Evolutionary conservation across 92 coral and sea anemone species (phyloP).

Genomic region (Epizoanthus scotinus): DNA sequence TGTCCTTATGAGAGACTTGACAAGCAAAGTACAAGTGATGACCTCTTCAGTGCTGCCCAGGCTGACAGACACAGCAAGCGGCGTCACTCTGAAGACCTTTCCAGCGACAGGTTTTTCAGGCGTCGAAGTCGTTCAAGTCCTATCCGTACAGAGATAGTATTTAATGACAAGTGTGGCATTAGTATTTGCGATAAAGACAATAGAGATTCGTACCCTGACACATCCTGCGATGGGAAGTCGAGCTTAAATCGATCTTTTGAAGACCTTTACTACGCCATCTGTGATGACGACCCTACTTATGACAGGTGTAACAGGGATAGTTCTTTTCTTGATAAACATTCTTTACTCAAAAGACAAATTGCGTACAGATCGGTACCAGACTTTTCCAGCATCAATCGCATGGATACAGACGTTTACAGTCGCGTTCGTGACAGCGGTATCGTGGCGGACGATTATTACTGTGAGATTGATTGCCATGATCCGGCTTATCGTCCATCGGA

Average conservation of each 20-base stretch:
- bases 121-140: neutral
- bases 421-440: constrained; percentile 36
- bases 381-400: neutral
- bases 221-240: neutral
- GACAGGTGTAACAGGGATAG: neutral
- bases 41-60: neutral
- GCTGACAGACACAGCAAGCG: neutral
- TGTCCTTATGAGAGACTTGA: no score
- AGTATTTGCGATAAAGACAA: neutral
- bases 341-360: neutral
- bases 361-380: neutral
- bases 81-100: neutral
- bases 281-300: neutral
- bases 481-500: neutral
- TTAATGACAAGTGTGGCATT: neutral
- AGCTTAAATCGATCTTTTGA: constrained; percentile 8
- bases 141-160: neutral
- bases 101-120: neutral
- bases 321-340: neutral
- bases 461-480: constrained; percentile 2
- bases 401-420: neutral
- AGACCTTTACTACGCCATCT: neutral
- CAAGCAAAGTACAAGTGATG: neutral
- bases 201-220: neutral
- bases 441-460: constrained; percentile 13